Evolutionary conservation across 2,888 invertebrate species (phyloP).

Genomic region (Kuschelorhynchus macadamiae): DNA sequence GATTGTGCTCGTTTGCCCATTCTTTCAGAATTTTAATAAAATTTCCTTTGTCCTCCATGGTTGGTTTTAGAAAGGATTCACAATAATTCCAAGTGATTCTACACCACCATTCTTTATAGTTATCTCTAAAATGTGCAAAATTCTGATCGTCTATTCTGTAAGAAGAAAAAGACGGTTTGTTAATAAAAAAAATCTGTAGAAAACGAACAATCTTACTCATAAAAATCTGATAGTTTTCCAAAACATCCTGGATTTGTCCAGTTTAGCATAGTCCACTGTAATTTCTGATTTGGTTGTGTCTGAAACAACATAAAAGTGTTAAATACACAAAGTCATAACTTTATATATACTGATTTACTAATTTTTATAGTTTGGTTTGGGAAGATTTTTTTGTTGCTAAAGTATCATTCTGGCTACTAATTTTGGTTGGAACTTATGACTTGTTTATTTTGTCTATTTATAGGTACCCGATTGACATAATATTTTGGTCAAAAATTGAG

Average conservation of each 20-base stretch:
- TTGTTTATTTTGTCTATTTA: no score
- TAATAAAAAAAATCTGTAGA: slow-evolving; percentile 15
- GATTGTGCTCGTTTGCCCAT: slow-evolving; percentile 33
- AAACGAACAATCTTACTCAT: no score
- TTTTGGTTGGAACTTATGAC: no score
- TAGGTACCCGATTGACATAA: no score
- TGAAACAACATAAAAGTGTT: no score
- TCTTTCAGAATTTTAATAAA: slow-evolving; percentile 31
- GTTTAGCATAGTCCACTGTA: slow-evolving; percentile 64
- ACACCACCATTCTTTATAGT: slow-evolving; percentile 62
- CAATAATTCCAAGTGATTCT: slow-evolving; percentile 63
- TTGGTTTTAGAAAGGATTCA: slow-evolving; percentile 57
- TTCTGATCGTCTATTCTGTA: slow-evolving; percentile 60
- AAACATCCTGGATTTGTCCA: slow-evolving; percentile 62
- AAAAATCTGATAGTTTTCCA: slow-evolving; percentile 60
- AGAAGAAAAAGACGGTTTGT: slow-evolving; percentile 10
- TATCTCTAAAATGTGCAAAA: slow-evolving; percentile 58
- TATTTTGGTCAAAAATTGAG: no score
- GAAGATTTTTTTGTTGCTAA: no score
- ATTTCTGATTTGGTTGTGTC: slow-evolving; percentile 61
- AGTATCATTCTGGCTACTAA: no score
- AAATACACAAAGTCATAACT: no score
- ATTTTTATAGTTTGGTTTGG: no score
- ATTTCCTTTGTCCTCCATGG: slow-evolving; percentile 53
- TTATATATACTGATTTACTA: no score